Evolutionary conservation across 2,797 vertebrate genomes (phyloP).

Genomic region (Saxicola maurus): DNA sequence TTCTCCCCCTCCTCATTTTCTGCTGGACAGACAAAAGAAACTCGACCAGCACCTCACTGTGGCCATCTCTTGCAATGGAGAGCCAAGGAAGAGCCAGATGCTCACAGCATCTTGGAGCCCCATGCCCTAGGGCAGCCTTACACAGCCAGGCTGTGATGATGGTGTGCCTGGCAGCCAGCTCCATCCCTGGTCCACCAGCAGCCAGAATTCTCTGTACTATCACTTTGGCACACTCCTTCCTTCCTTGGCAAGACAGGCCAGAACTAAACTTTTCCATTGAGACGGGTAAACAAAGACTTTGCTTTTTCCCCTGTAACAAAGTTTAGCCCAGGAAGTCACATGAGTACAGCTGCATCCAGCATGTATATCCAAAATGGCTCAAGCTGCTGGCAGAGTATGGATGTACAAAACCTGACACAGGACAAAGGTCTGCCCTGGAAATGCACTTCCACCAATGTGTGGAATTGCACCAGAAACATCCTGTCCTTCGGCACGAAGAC

Average conservation of each 20-base stretch:
- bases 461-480: background rate
- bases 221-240: constrained; percentile 44
- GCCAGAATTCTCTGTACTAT: background rate
- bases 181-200: background rate
- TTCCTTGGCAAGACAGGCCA: constrained; percentile 20
- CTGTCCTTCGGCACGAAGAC: rapidly evolving
- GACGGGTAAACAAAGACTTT: constrained; percentile 45
- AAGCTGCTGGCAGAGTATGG: background rate
- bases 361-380: background rate
- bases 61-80: background rate
- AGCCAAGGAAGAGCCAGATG: background rate
- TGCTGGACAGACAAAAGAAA: background rate
- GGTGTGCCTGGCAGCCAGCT: background rate
- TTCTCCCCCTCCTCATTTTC: background rate
- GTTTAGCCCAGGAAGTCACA: constrained; percentile 40
- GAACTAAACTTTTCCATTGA: constrained; percentile 56
- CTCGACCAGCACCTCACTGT: background rate
- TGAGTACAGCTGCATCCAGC: background rate
- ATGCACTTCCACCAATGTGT: background rate
- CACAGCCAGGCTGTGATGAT: background rate
- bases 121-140: background rate
- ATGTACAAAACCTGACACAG: background rate
- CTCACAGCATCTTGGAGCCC: background rate
- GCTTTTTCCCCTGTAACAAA: background rate
- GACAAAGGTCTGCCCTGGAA: background rate